Evolutionary conservation across 2,888 invertebrate genomes (phyloP), one percentile per base, ranked within the genome.

Genomic region (Cancer borealis): DNA sequence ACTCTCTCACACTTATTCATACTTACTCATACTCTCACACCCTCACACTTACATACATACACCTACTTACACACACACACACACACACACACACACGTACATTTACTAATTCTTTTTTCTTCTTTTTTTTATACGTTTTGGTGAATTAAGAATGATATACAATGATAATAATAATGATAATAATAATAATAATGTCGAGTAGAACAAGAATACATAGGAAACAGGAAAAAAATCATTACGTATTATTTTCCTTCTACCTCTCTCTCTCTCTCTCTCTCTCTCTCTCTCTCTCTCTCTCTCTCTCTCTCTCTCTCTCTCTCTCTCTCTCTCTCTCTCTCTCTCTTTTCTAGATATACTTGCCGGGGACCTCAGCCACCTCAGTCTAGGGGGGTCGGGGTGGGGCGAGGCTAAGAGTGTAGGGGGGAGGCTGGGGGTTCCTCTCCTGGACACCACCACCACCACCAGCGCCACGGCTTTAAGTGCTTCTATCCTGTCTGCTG

Each of bases 401-500:
- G 66, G 88, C 3, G 93, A 88, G 92, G 47, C 26, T 49, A 30
- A n/a, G n/a, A 91, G n/a, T n/a, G 66, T 12, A 3, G 79, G 84
- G 54, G 92, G 1, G 39, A 84, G 49, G 47, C 47, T 8, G 3
- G 49, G 66, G 39, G 84, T 5, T 0, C 45, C 49, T 14, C 54
- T 26, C 54, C 49, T 21, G 4, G 66, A 54, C 60, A 26, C 91
- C 26, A 30, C 91, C 60, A 39, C 66, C 66, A 39, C 21, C 88
- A 47, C 30, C 79, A 14, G 30, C 66, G 93, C 91, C 46, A 93
- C 93, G 45, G 45, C 92, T 12, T 91, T 95, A 21, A 95, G 95
- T 79, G 54, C 88, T 39, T 84, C 89, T 3, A 92, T 95, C 17
- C 45, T 95, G n/a, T 93, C 94, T 84, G 94, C 91, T 12, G 92